Percentiles rank a stretch among this genome's conserved stretches.
Evolutionary conservation across 1,140 invertebrate species (phyloP).

Genomic region (Sarcophaga bullata): DNA sequence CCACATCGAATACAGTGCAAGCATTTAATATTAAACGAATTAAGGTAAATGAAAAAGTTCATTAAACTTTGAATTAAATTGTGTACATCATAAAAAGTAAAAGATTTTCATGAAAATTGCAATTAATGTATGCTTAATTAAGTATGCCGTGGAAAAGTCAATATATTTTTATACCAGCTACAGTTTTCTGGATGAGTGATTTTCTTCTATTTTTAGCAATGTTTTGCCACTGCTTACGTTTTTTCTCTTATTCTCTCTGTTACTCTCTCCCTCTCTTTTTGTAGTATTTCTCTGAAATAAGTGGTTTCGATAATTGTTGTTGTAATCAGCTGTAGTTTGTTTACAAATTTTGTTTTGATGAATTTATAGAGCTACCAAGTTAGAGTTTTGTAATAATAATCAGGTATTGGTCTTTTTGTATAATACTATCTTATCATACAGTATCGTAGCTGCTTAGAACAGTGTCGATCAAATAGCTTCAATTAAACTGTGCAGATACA

Average conservation of each 20-base stretch:
- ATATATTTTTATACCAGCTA: constrained; percentile 20
- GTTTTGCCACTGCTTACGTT: constrained; percentile 22
- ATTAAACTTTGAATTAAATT: background rate
- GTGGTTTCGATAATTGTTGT: background rate
- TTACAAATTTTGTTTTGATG: constrained; percentile 2
- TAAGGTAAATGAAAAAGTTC: constrained; percentile 37
- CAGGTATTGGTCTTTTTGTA: too few species aligned
- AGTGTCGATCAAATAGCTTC: too few species aligned
- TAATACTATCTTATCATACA: too few species aligned
- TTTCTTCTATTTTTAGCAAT: constrained; percentile 35
- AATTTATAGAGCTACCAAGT: background rate
- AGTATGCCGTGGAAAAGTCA: constrained; percentile 1
- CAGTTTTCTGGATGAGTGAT: constrained; percentile 27
- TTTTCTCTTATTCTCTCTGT: background rate
- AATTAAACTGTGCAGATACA: too few species aligned
- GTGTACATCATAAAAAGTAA: background rate
- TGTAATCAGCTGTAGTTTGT: constrained; percentile 31
- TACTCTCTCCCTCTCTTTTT: background rate
- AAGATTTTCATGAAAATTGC: background rate
- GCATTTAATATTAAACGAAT: constrained; percentile 39
- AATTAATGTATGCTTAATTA: background rate
- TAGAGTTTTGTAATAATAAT: too few species aligned
- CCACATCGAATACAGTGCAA: constrained; percentile 25
- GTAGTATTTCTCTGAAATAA: background rate
- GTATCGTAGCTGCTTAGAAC: too few species aligned